Evolutionary conservation across 2,797 vertebrate species (phyloP).

Genomic region (Anisognathus igniventris): DNA sequence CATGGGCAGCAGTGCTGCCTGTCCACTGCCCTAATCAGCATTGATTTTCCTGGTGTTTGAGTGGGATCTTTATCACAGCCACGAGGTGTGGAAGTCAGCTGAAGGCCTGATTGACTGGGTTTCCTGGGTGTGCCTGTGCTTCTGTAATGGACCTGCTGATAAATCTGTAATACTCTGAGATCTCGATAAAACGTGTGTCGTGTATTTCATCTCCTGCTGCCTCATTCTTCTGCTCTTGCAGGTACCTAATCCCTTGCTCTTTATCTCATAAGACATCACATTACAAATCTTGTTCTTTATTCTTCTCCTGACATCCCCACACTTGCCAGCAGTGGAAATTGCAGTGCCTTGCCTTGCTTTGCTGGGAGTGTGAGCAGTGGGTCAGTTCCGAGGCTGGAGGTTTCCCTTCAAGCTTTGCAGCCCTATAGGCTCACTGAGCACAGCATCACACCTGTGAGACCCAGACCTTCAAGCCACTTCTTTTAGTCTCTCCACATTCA

Average conservation of each 20-base stretch:
- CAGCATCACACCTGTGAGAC: background rate
- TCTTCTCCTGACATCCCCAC: background rate
- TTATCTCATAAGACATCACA: background rate
- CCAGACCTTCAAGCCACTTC: background rate
- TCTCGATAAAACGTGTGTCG: background rate
- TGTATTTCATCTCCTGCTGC: background rate
- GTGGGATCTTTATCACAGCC: background rate
- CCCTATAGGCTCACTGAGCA: background rate
- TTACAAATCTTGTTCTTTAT: background rate
- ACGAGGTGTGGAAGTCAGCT: background rate
- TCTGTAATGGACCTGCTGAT: background rate
- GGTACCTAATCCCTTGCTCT: background rate
- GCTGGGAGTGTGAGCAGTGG: background rate
- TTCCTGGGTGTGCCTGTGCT: background rate
- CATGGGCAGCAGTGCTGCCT: rapidly evolving
- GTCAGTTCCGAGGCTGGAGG: background rate
- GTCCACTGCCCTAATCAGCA: background rate
- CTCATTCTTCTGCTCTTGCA: background rate
- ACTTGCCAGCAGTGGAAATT: background rate
- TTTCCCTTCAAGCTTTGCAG: background rate
- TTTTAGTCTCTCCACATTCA: background rate
- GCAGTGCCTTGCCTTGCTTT: background rate
- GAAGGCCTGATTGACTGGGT: background rate
- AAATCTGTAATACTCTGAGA: background rate
- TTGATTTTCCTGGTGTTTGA: background rate